A percentile compares a stretch with the other conserved stretches of the same genome.
Conservation (phyloP, 2,797 vertebrate species). For the Sebastes matsubarae region DNA sequence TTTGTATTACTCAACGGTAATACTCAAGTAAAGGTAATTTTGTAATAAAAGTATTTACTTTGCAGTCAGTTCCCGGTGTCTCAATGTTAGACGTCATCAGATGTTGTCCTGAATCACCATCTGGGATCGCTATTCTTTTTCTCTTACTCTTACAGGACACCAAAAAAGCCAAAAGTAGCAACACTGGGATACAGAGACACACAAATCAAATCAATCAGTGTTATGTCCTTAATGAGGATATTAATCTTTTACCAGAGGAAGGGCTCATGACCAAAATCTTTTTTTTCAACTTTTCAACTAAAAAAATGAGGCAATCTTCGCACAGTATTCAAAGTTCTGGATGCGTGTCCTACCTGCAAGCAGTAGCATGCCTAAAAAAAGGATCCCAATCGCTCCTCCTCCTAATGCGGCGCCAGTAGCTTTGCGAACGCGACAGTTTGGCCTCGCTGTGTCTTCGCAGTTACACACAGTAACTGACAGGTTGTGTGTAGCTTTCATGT, state of each 20-base stretch:
- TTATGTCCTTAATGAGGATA: background rate
- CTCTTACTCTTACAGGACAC: conserved; percentile 44
- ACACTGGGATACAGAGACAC: conserved; percentile 25
- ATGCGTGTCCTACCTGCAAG: conserved; percentile 66
- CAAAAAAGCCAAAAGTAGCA: conserved; percentile 47
- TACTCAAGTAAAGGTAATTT: background rate
- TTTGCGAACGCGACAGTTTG: conserved; percentile 40
- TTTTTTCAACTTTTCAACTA: background rate
- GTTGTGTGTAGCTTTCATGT: conserved; percentile 41
- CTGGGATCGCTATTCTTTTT: background rate
- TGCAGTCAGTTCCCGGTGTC: conserved; percentile 69
- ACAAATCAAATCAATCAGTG: background rate
- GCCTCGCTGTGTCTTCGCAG: conserved; percentile 27
- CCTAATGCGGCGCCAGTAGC: background rate
- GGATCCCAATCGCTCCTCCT: conserved; percentile 12
- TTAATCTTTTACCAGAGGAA: background rate
- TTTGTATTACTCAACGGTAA: background rate
- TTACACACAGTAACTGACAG: conserved; percentile 76
- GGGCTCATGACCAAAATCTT: background rate
- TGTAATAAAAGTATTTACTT: conserved; percentile 44
- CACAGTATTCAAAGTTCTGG: background rate
- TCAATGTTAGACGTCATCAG: conserved; percentile 66
- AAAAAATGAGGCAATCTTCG: background rate
- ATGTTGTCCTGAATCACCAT: background rate
- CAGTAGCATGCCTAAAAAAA: conserved; percentile 43